Percentiles rank a stretch among this genome's conserved stretches.
These are phyloP conservation scores for Rhaphigaster nebulosa DNA, from an alignment of 2,888 invertebrate genomes.

Conservation along the genomic window DNA sequence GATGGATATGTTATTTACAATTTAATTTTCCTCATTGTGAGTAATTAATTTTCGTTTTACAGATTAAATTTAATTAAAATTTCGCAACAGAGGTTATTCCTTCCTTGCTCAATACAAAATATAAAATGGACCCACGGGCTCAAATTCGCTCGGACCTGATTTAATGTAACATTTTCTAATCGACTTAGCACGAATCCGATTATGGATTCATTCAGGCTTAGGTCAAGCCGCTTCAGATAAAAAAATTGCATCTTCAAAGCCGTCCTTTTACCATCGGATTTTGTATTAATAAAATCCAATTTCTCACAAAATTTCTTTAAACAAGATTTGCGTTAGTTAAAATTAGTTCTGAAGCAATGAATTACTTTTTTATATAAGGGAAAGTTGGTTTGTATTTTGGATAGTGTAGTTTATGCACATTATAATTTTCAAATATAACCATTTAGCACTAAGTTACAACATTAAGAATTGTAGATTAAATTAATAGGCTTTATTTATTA, in stretches of 20 bases:
- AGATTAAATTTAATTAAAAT: neutral
- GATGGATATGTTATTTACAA: neutral
- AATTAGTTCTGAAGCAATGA: neutral
- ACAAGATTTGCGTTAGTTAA: neutral
- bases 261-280: neutral
- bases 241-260: conserved; percentile 23
- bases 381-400: neutral
- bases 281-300: conserved; percentile 23
- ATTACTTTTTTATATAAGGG: too few relatives aligned
- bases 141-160: neutral
- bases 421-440: too few relatives aligned
- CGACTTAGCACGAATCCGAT: conserved; percentile 35
- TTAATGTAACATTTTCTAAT: conserved; percentile 41
- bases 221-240: conserved; percentile 18
- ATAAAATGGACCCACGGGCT: neutral
- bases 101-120: neutral
- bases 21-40: neutral
- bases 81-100: neutral
- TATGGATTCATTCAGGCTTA: neutral
- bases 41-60: neutral
- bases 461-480: too few relatives aligned
- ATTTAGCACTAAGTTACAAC: too few relatives aligned
- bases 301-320: neutral
- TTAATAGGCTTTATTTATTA: too few relatives aligned
- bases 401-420: too few relatives aligned